Evolutionary conservation across 2,113 vertebrate species (phyloP).

Genomic region (Ptychochromis oligacanthus): DNA sequence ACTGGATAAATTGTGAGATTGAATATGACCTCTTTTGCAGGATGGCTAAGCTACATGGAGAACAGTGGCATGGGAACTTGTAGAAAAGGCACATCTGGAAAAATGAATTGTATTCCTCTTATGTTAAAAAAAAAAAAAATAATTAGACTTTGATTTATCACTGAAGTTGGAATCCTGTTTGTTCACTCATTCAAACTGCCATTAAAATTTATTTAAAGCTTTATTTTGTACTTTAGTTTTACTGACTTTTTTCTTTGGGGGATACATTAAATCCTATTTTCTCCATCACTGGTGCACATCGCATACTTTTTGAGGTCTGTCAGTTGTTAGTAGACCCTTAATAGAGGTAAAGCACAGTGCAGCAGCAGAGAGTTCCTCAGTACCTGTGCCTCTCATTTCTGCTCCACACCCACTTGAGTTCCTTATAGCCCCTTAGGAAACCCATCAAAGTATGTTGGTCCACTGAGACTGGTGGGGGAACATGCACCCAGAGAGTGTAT

Average conservation of each 20-base stretch:
- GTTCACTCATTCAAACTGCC: background rate
- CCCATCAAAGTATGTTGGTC: constrained; percentile 82
- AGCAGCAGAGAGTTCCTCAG: constrained; percentile 43
- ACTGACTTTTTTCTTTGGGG: background rate
- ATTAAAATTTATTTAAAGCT: background rate
- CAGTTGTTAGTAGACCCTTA: constrained; percentile 41
- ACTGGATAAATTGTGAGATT: constrained; percentile 78
- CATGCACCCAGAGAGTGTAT: constrained; percentile 82
- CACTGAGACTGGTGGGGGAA: constrained; percentile 82
- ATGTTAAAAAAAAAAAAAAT: background rate
- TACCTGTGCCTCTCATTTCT: constrained; percentile 49
- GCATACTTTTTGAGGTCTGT: constrained; percentile 22
- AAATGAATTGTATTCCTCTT: constrained; percentile 19
- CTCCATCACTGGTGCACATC: constrained; percentile 20
- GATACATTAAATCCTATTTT: constrained; percentile 17
- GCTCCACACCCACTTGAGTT: constrained; percentile 53
- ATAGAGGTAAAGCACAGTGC: constrained; percentile 51
- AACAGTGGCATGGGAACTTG: constrained; percentile 78
- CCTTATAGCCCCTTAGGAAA: constrained; percentile 65
- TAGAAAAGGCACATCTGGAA: constrained; percentile 37
- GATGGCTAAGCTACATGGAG: constrained; percentile 64
- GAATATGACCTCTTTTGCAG: constrained; percentile 76
- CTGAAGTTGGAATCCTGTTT: constrained; percentile 18
- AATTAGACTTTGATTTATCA: background rate
- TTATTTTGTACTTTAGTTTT: background rate